Base-by-base conservation (phyloP, 1,140 invertebrate genomes). In the Halesus radiatus region DNA sequence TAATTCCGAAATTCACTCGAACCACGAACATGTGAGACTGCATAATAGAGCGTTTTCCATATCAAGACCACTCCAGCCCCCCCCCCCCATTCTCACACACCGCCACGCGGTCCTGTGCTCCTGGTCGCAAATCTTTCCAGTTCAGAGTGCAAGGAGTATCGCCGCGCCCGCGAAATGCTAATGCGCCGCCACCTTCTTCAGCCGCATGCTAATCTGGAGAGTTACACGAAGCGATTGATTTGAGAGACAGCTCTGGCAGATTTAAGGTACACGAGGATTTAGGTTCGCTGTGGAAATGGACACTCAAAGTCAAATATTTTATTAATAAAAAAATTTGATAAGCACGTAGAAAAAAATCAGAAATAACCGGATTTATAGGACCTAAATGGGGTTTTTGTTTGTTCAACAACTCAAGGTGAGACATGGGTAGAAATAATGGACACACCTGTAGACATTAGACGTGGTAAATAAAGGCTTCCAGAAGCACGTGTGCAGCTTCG, bases 161-260 rank as follows among this genome's bases (percentile, higher is more conserved):
- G 66, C 66, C n/a, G 29, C 66, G 18, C 37, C 37, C 29, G 32
- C 37, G 37, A 70, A 70, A 70, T 70, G 66, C 66, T 50, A 70
- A 70, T 45, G 37, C 37, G 37, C 7, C 18, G 66, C 45, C 66
- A 45, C 32, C 66, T 50, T 15, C 16, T 29, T 26, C 6, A 66
- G 62, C 62, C 62, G 29, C 52, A 70, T 70, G 66, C 37, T 70
- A 70, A 70, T 70, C n/a, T 22, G 32, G 37, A 18, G 5, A n/a
- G n/a, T 64, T 13, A 18, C 32, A 16, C 32, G 66, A 70, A 37
- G 66, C 37, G 66, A 70, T 70, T 70, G 66, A 70, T 70, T 20
- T n/a, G 18, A 64, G 18, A 64, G 37, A 68, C 64, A 45, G 64
- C 15, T 20, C 16, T 16, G 20, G n/a, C 5, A 64, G 18, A 18